Evolutionary conservation across 1,140 invertebrate species (phyloP).

Genomic region (Hormaphis cornu): DNA sequence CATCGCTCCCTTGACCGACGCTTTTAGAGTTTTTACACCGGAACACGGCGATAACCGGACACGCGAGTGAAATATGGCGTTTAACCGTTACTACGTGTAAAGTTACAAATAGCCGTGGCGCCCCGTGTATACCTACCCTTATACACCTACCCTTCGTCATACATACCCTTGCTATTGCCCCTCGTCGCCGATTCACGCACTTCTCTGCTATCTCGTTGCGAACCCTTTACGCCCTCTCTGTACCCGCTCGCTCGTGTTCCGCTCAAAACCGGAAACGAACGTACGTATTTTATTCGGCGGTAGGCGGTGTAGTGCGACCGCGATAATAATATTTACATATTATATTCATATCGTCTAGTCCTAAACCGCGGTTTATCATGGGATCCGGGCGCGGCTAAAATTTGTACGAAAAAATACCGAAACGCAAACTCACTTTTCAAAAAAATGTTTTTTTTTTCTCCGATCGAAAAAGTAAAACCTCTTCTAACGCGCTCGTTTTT

Average conservation of each 20-base stretch:
- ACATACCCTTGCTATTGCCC: no score
- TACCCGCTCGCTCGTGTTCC: neutral
- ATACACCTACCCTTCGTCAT: neutral
- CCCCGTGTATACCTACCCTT: neutral
- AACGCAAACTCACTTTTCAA: no score
- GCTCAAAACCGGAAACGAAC: neutral
- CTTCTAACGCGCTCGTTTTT: no score
- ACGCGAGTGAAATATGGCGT: slow-evolving; percentile 15
- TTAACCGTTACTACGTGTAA: slow-evolving; percentile 14
- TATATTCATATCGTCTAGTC: no score
- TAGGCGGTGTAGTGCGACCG: no score
- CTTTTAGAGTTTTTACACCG: slow-evolving; percentile 24
- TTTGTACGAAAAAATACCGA: no score
- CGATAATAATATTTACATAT: no score
- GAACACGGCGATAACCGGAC: slow-evolving; percentile 21
- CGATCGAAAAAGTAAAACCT: no score
- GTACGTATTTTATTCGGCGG: neutral
- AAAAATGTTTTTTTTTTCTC: no score
- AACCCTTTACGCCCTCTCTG: neutral
- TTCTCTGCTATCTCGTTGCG: neutral
- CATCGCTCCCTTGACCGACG: neutral
- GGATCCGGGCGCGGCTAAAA: no score
- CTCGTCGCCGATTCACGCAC: no score
- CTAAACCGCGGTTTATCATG: no score
- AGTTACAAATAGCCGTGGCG: slow-evolving; percentile 17